Base-by-base conservation (phyloP, 2,888 invertebrate genomes). In the Adineta ricciae region DNA sequence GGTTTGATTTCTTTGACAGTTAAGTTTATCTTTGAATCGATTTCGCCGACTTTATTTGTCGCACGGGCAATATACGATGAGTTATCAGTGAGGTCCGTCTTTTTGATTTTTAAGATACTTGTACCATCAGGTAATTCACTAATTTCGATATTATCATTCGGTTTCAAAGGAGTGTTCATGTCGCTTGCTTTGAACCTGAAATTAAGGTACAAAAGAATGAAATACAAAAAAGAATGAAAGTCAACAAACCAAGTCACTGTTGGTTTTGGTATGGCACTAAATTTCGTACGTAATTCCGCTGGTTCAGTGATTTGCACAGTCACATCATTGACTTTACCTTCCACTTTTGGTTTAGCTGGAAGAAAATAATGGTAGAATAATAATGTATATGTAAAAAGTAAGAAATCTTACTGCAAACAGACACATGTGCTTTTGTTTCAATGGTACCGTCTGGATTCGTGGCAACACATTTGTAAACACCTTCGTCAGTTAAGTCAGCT, bases 1-100 rank as follows among this genome's bases (percentile, higher is more conserved):
- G 85, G 78, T 78, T 78, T 78, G 4, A 83, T 54, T 27, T 83
- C 85, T 83, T 85, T 85, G 19, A 85, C 85, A n/a, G 78, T 84
- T 49, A 85, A 52, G 36, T 83, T 54, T 11, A 73, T 72, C 78
- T 84, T 72, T 24, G 73, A 46, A 32, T 85, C 73, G 49, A 83
- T 52, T 73, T 83, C 83, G 21, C 85, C 85, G 78, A 50, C 73
- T 82, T 85, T 85, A 56, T 85, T 85, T 16, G 78, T 38, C 32
- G 84, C 85, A 41, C 41, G 38, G 24, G 78, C 78, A 41, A 78
- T 41, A n/a, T 78, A 78, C 11, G 78, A 3, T 78, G 41, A 38
- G 0, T 3, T 78, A 78, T 78, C 78, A 11, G n/a, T 41, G 24
- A 78, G 14, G n/a, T 78, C 78, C 24, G 78, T 78, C 14, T 38